Evolutionary conservation across 2,888 invertebrate species (phyloP).

Genomic region (Miltochrista miniata): DNA sequence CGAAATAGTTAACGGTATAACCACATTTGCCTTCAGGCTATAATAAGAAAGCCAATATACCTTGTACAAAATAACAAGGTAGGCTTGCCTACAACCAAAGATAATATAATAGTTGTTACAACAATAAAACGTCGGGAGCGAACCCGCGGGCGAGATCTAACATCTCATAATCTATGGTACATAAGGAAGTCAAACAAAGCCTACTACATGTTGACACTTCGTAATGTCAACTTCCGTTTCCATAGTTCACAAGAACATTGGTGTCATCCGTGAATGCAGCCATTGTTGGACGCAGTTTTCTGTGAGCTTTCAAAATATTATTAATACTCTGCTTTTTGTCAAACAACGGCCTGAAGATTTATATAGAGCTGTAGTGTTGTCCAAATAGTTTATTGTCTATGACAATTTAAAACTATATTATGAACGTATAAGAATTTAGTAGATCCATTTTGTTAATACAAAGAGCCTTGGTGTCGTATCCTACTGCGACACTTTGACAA

Average conservation of each 20-base stretch:
- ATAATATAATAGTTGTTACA: too few relatives aligned
- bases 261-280: constrained; percentile 47
- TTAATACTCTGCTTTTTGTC: constrained; percentile 55
- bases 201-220: constrained; percentile 48
- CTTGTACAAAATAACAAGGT: not conserved
- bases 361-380: constrained; percentile 3
- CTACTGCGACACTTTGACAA: too few relatives aligned
- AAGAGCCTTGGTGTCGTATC: too few relatives aligned
- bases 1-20: not conserved
- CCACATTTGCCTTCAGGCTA: not conserved
- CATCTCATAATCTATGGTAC: constrained; percentile 30
- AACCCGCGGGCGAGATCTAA: constrained; percentile 8
- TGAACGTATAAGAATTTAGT: too few relatives aligned
- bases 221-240: constrained; percentile 67
- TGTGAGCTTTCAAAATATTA: constrained; percentile 66
- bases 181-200: constrained; percentile 48
- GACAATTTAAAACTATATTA: too few relatives aligned
- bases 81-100: not conserved
- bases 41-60: not conserved
- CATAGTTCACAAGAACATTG: constrained; percentile 41
- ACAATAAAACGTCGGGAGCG: not conserved
- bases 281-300: constrained; percentile 54
- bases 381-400: too few relatives aligned
- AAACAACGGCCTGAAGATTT: constrained; percentile 40
- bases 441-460: too few relatives aligned